phyloP scores from a whole-genome alignment of 2,113 vertebrate genomes.

The Gambusia affinis region DNA sequence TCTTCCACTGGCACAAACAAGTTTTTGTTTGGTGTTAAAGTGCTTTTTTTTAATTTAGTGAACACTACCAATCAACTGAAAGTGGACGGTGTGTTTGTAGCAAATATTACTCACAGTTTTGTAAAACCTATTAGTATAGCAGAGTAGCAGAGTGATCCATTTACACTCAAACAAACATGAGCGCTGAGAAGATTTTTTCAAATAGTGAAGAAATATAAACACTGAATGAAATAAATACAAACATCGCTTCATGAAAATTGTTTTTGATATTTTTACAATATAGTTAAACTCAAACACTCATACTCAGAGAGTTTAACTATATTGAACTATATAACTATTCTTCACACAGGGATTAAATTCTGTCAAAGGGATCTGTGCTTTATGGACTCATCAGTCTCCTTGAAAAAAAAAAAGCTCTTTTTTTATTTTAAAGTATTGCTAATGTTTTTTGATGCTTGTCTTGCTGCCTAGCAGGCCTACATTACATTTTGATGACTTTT shows the following conservation, averaged over 20 bases:
- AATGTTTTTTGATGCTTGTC: no score
- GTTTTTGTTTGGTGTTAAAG: background rate
- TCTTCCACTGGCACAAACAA: background rate
- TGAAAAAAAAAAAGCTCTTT: no score
- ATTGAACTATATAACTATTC: no score
- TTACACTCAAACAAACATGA: background rate
- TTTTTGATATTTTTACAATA: no score
- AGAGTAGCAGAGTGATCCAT: background rate
- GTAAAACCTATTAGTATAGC: background rate
- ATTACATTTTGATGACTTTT: no score
- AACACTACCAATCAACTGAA: background rate
- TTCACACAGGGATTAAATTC: no score
- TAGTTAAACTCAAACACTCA: no score
- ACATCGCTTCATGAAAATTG: background rate
- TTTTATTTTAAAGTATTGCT: no score
- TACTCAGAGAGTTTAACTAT: no score
- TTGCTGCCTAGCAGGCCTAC: no score
- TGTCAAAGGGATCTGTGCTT: no score
- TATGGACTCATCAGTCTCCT: no score
- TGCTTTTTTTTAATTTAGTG: background rate
- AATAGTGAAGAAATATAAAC: background rate
- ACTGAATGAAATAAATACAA: background rate
- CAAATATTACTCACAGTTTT: background rate
- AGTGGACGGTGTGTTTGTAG: background rate
- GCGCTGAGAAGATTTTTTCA: background rate